These are phyloP conservation scores for Tribolium madens DNA, from an alignment of 1,140 invertebrate species.

Conservation along the genomic window DNA sequence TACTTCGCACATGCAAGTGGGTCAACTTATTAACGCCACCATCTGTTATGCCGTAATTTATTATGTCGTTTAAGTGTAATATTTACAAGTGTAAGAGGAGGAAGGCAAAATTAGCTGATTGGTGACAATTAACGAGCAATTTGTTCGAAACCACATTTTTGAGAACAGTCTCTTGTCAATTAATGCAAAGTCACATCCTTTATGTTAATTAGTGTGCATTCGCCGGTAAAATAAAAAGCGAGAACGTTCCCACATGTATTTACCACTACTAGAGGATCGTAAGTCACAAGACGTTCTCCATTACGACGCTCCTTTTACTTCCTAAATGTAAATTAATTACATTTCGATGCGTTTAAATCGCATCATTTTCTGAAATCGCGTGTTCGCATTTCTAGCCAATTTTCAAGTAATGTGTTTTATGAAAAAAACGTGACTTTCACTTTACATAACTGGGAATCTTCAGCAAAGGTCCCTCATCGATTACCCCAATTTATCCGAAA, in stretches of 20 bases:
- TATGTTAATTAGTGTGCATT: background rate
- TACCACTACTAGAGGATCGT: background rate
- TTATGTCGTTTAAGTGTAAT: slow-evolving; percentile 15
- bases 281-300: background rate
- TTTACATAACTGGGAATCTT: background rate
- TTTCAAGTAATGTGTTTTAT: background rate
- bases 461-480: background rate
- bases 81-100: background rate
- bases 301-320: background rate
- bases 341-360: background rate
- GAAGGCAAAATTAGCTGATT: background rate
- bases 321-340: slow-evolving; percentile 19
- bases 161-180: background rate
- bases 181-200: background rate
- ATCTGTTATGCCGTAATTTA: slow-evolving; percentile 27
- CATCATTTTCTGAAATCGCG: background rate
- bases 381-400: background rate
- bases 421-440: slow-evolving; percentile 4
- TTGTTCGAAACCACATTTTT: background rate
- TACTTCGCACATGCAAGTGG: slow-evolving; percentile 20
- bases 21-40: slow-evolving; percentile 7
- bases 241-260: background rate
- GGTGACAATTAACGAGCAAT: slow-evolving; percentile 8
- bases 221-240: background rate
- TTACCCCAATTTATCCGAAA: background rate